Base-by-base conservation (phyloP, 2,888 invertebrate genomes). In the Therioaphis trifolii region DNA sequence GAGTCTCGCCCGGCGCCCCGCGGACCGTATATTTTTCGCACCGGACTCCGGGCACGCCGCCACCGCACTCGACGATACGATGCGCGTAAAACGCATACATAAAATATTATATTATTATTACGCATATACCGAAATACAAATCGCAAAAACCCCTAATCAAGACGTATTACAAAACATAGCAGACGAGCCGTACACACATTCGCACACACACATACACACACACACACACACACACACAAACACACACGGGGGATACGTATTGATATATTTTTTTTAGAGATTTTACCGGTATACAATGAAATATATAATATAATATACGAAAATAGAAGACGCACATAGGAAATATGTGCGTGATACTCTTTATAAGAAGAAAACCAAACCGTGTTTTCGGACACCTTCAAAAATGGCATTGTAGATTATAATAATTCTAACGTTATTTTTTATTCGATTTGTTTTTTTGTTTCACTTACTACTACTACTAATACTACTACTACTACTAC, bases 321-420 rank as follows among this genome's bases (percentile, higher is more conserved):
- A 46, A 15, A n/a, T 15, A 46, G 1, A 35, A 40, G 14, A 29
- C 46, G 29, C 76, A 29, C 46, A 63, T 29, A 63, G n/a, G 46
- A 63, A 63, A 76, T 49, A 46, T 43, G 63, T 46, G n/a, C 11
- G 40, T 21, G 21, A 18, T 24, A 35, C 9, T 71, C 14, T 46
- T 71, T 71, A 52, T 29, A 35, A 52, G 21, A 78, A 63, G 46
- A 21, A 76, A 61, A 76, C 3, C 35, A 35, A 52, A 49, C 12
- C 68, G 78, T 24, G 78, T 78, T 78, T 78, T 78, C 14, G 29
- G 40, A 72, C 80, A 52, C 82, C n/a, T 46, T 49, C 18, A 74
- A 72, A 61, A 72, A 72, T 63, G 61, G 82, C 71, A 72, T 82
- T 72, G 82, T 72, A 72, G 71, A 74, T 82, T 82, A 82, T 72